Conservation (phyloP, 2,797 vertebrate genomes). For the Tolypeutes matacus region DNA sequence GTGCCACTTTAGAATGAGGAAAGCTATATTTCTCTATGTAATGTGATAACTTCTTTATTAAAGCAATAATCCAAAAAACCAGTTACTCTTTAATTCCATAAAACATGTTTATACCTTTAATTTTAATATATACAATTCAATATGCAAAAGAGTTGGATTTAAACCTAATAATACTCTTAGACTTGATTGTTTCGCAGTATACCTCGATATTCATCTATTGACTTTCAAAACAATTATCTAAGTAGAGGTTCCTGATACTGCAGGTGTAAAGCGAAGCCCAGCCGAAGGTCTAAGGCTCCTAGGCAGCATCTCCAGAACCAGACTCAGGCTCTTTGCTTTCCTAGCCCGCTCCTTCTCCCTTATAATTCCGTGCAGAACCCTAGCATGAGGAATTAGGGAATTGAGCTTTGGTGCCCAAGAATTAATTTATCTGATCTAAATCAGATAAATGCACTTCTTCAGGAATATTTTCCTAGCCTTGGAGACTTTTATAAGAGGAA, state of each 20-base stretch:
- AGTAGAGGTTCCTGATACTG: not conserved
- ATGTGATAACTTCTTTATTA: not conserved
- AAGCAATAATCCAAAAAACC: not conserved
- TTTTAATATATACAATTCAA: not conserved
- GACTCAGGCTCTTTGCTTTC: not conserved
- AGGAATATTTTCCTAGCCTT: not conserved
- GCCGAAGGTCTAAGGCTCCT: not conserved
- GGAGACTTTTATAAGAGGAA: not conserved
- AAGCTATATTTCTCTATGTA: not conserved
- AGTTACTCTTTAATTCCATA: not conserved
- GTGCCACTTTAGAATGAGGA: not conserved
- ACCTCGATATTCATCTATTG: not conserved
- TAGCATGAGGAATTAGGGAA: not conserved
- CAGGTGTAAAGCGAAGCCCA: not conserved
- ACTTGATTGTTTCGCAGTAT: not conserved
- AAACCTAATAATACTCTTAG: not conserved
- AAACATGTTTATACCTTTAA: not conserved
- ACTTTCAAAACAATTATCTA: slow-evolving; percentile 23
- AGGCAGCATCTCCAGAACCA: not conserved
- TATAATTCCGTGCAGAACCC: not conserved
- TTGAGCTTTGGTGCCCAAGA: accelerated
- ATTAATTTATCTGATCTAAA: not conserved
- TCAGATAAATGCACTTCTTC: not conserved
- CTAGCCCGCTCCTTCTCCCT: not conserved
- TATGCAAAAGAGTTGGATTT: not conserved